Evolutionary conservation across 2,113 vertebrate genomes (phyloP), one percentile per base, ranked within the genome.

Genomic region (Hippocampus abdominalis): DNA sequence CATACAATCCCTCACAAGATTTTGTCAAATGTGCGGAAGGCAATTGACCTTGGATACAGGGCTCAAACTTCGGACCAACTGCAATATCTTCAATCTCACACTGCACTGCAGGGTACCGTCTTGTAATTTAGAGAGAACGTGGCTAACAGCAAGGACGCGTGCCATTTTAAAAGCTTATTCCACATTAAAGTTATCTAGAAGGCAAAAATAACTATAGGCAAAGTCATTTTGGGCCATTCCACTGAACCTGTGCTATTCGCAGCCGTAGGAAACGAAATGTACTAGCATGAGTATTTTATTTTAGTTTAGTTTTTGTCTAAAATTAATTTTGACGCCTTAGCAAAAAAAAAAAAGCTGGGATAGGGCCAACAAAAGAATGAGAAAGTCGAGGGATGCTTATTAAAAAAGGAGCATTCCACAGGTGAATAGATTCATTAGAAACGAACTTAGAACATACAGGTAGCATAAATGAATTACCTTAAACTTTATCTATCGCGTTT

Each of bases 181-280:
- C 77, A 74, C 29, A 65, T 74, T 57, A 48, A 77, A 69, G 61
- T 49, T 67, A 73, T 82, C 78, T 81, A 64, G 60, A 77, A 81
- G 78, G 74, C 53, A 76, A 66, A 73, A 68, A 86, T 62, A 73
- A 71, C 82, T 67, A 42, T 73, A 72, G 86, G 81, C 82, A 85
- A 81, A 83, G 82, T 86, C 77, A 76, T 64, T 71, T 70, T 71
- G 57, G 57, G 27, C 13, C 57, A 16, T 57, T 57, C 9, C 51
- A 53, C 51, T 11, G 10, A 32, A 59, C 29, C 25, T 27, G 56
- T 4, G 15, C 25, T 16, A 29, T 29, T 59, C 29, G 54, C n/a
- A 12, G 25, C n/a, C 54, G 8, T 12, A 56, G 53, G 51, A 53
- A 53, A 53, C 8, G 11, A n/a, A n/a, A 23, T 54, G 9, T 54